A percentile compares a stretch with the other conserved stretches of the same genome.
These are phyloP conservation scores for Drosophila meridionalis DNA, from an alignment of 2,888 invertebrate species.

Conservation along the genomic window DNA sequence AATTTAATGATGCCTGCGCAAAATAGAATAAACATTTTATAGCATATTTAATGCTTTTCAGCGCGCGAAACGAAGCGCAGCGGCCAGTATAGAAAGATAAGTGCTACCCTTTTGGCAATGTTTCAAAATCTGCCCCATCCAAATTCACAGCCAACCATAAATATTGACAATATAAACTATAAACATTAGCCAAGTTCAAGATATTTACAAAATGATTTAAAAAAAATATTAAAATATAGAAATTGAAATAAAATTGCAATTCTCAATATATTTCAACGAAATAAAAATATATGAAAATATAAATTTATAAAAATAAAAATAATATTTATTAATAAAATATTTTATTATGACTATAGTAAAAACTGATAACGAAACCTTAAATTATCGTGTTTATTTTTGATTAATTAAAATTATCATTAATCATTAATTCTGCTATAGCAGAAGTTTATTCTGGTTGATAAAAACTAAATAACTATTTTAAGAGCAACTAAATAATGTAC, in stretches of 20 bases:
- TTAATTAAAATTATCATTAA: no score
- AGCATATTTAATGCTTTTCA: constrained; percentile 46
- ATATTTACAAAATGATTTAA: not conserved
- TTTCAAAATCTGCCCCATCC: constrained; percentile 36
- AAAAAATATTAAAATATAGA: no score
- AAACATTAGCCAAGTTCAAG: constrained; percentile 10
- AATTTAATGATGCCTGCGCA: constrained; percentile 29
- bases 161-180: constrained; percentile 31
- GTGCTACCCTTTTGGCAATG: constrained; percentile 53
- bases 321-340: no score
- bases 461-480: not conserved
- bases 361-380: no score
- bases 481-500: not conserved
- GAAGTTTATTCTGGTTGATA: not conserved
- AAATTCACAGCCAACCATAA: constrained; percentile 19
- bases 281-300: not conserved
- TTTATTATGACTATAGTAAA: no score
- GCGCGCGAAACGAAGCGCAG: constrained; percentile 33
- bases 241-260: not conserved
- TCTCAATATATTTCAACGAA: not conserved
- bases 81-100: constrained; percentile 19
- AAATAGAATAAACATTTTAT: constrained; percentile 23
- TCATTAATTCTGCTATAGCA: no score
- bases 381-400: no score
- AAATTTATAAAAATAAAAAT: not conserved